Evolutionary conservation across 2,113 vertebrate species (phyloP).

Genomic region (Elephantulus edwardii): DNA sequence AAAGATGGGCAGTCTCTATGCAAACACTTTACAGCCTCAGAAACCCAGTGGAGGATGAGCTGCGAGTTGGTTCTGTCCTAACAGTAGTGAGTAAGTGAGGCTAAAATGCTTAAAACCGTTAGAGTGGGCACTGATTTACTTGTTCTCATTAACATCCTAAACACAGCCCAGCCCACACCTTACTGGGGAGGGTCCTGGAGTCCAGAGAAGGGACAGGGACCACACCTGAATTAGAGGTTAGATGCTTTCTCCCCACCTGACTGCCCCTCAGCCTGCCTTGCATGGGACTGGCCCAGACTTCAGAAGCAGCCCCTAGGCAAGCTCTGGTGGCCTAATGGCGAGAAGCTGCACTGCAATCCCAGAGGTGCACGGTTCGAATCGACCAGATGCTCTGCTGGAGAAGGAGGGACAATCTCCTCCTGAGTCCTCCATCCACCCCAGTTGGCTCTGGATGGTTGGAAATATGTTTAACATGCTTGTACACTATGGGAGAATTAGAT

Average conservation of each 20-base stretch:
- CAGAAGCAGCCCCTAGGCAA: not conserved
- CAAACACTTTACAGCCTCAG: no score
- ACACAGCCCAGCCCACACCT: not conserved
- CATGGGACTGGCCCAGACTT: not conserved
- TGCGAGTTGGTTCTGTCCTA: no score
- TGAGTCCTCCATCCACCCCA: not conserved
- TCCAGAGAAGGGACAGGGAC: not conserved
- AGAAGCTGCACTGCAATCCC: no score
- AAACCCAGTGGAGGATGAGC: no score
- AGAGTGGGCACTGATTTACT: not conserved
- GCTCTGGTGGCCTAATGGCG: no score
- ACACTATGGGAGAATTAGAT: not conserved
- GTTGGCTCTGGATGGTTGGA: not conserved
- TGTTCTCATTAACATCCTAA: not conserved
- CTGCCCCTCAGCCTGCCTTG: not conserved
- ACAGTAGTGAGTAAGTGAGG: not conserved
- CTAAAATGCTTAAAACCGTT: not conserved
- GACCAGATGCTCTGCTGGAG: no score
- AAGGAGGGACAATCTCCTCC: no score
- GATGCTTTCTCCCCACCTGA: rapidly evolving
- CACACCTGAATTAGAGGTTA: not conserved
- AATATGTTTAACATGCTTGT: not conserved
- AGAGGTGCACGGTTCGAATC: no score
- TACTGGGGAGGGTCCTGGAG: not conserved
- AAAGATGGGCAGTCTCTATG: no score